Evolutionary conservation across 2,797 vertebrate genomes (phyloP), one percentile per base, ranked within the genome.

Genomic region (Alexandromys oeconomus): DNA sequence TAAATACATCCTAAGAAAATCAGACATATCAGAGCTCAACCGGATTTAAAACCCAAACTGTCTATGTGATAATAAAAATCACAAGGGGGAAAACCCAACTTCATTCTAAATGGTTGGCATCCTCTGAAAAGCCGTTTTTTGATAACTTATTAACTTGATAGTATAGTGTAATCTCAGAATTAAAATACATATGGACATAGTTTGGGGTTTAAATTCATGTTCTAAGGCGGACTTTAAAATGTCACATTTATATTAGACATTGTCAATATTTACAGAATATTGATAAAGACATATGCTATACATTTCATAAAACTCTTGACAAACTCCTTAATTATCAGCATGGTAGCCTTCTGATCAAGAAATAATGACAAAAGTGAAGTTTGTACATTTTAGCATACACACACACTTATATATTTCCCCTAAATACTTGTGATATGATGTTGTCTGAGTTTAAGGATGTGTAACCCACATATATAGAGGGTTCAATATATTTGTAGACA

Each of bases 151-250:
- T 96, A 89, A 61, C n/a, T 65, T 78, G 51, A 85, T 76, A 71
- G 29, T 61, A 88, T 86, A 12, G 19, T 7, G 46, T 43, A 65
- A 69, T 34, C 11, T 84, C 54, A 85, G 29, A 96, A 94, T 21
- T 59, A 78, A 95, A 86, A 12, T 82, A 57, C 14, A 37, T 89
- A n/a, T 90, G 23, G 69, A 74, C 40, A 63, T 10, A 74, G 48
- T 14, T 95, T 59, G 90, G 27, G 31, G 81, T 90, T 93, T 93
- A 95, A 96, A 90, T 88, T 93, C 23, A 92, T 80, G 71, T 12
- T 93, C 61, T 86, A 92, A 90, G 37, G 25, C 23, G 81, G 81
- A 89, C 25, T 81, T 91, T 87, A 95, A 65, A 92, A 31, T 95
- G 31, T 7, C 59, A 94, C 63, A 94, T 87, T 96, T 87, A 80